Evolutionary conservation across 2,888 invertebrate species (phyloP).

Genomic region (Leucoma salicis): DNA sequence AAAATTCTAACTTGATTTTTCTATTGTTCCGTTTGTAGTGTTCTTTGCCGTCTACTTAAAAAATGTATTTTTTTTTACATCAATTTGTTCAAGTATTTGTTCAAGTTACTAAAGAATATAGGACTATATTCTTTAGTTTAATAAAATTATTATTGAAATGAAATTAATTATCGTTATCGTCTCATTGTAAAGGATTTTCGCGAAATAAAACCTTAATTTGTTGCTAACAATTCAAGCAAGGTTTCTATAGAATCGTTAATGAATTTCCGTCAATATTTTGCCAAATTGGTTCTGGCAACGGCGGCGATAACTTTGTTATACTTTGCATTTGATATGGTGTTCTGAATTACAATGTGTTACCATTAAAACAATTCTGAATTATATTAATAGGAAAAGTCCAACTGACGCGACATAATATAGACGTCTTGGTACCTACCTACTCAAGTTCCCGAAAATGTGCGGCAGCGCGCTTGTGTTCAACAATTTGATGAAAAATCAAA

Average conservation of each 20-base stretch:
- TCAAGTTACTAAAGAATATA: not conserved
- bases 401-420: no score
- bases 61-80: not conserved
- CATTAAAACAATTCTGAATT: not conserved
- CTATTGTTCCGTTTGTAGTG: not conserved
- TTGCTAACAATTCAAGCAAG: not conserved
- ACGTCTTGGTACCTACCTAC: no score
- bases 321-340: not conserved
- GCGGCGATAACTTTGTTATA: slow-evolving; percentile 6
- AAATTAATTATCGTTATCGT: not conserved
- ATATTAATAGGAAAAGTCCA: no score
- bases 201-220: not conserved
- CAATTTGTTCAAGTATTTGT: not conserved
- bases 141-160: not conserved
- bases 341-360: not conserved
- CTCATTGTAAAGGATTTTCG: not conserved
- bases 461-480: no score
- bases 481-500: no score
- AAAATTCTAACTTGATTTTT: no score
- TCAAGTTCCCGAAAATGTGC: no score
- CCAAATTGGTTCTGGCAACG: slow-evolving; percentile 15
- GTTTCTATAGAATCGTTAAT: not conserved
- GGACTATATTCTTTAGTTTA: not conserved
- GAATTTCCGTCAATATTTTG: not conserved
- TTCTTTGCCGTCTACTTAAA: not conserved